These are phyloP conservation scores for Itoplectis maculator DNA, from an alignment of 2,888 invertebrate species.

Conservation along the genomic window DNA sequence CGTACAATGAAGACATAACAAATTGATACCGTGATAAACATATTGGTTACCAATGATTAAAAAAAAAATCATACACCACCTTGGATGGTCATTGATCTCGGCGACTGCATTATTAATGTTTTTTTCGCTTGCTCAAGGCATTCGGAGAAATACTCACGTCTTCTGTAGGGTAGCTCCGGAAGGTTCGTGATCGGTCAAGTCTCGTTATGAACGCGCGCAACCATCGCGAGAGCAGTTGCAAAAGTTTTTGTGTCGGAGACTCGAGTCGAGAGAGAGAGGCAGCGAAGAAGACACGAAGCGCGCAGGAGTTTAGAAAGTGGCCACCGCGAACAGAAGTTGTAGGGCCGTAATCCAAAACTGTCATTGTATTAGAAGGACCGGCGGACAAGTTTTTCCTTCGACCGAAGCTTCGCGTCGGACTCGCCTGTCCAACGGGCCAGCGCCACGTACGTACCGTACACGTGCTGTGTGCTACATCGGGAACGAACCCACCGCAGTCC, in stretches of 20 bases:
- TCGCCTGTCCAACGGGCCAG: conserved; percentile 6
- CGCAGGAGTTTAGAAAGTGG: conserved; percentile 64
- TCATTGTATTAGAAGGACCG: conserved; percentile 73
- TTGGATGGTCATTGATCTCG: background rate
- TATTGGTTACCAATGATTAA: background rate
- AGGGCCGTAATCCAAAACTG: conserved; percentile 76
- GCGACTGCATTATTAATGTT: background rate
- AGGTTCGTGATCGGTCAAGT: conserved; percentile 44
- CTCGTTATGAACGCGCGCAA: conserved; percentile 58
- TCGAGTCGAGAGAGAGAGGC: conserved; percentile 12
- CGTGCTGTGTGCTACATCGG: conserved; percentile 26
- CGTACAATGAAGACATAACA: background rate
- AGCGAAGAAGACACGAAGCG: conserved; percentile 48
- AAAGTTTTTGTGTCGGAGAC: conserved; percentile 56
- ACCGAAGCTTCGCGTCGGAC: conserved; percentile 45
- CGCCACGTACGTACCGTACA: conserved; percentile 42
- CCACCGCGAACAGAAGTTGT: conserved; percentile 70
- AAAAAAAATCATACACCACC: background rate
- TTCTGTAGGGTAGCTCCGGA: too few species aligned
- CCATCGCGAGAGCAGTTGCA: conserved; percentile 24
- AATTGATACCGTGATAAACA: background rate
- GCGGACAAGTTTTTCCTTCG: conserved; percentile 62
- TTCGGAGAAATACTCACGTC: background rate
- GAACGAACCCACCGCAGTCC: conserved; percentile 33
- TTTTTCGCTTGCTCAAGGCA: background rate